phyloP scores from a whole-genome alignment of 2,888 invertebrate species.

The Cerastis rubricosa region DNA sequence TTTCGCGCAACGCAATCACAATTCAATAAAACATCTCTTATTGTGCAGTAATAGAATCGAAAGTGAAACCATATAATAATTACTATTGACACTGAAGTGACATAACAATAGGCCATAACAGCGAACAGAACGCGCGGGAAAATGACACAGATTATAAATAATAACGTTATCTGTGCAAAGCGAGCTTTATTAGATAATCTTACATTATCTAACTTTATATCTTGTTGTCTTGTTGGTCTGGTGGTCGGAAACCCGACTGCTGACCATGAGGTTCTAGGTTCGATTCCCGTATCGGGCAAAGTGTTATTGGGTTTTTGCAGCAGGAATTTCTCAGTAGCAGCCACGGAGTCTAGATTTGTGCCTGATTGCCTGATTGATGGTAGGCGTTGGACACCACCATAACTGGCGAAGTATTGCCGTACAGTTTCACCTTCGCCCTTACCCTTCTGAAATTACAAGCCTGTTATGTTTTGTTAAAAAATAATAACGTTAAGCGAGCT shows the following conservation, averaged over 20 bases:
- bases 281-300: not conserved
- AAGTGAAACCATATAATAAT: constrained; percentile 63
- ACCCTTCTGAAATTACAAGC: not conserved
- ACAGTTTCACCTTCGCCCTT: not conserved
- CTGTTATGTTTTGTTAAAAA: not conserved
- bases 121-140: constrained; percentile 63
- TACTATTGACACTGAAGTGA: constrained; percentile 67
- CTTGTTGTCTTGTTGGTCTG: constrained; percentile 40
- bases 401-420: too few relatives aligned
- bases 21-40: constrained; percentile 49
- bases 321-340: not conserved
- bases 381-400: too few relatives aligned
- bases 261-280: not conserved
- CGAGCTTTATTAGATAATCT: constrained; percentile 58
- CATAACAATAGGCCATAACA: constrained; percentile 65
- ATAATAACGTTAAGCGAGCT: not conserved
- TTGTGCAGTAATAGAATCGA: constrained; percentile 50
- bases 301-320: not conserved
- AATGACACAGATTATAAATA: constrained; percentile 67
- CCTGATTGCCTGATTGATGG: not conserved
- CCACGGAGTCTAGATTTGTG: not conserved
- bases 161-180: constrained; percentile 63
- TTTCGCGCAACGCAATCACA: too few relatives aligned
- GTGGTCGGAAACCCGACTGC: not conserved
- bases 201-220: constrained; percentile 58